phyloP scores from a whole-genome alignment of 2,113 vertebrate species.

The human (Homo sapiens) region DNA sequence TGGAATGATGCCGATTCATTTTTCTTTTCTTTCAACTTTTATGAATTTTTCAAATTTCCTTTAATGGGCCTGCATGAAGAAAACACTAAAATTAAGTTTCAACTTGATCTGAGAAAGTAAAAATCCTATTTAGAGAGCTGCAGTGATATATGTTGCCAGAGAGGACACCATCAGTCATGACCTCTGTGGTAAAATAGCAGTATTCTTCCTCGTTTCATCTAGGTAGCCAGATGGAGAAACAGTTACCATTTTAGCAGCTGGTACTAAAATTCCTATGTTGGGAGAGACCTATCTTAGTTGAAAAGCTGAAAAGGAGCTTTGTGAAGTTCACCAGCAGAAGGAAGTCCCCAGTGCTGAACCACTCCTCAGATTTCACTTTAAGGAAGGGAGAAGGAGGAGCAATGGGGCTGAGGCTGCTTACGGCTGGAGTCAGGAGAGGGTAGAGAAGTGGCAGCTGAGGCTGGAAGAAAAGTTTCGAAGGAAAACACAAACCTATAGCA shows the following conservation, averaged over 20 bases:
- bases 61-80: neutral
- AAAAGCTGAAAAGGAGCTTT: slow-evolving; percentile 19
- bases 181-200: neutral
- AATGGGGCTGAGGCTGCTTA: no score
- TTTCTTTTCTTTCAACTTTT: slow-evolving; percentile 23
- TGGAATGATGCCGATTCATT: neutral
- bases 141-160: neutral
- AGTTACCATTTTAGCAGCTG: slow-evolving; percentile 2
- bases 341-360: neutral
- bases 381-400: neutral
- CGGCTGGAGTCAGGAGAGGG: neutral
- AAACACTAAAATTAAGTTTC: neutral
- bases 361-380: neutral
- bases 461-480: neutral
- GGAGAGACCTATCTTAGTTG: neutral
- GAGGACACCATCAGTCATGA: neutral
- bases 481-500: neutral
- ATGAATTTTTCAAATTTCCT: slow-evolving; percentile 15
- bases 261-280: neutral
- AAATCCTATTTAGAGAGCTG: neutral
- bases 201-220: slow-evolving; percentile 2
- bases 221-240: neutral
- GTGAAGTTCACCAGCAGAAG: neutral
- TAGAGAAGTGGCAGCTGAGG: neutral
- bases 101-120: neutral